Evolutionary conservation across 1,140 invertebrate species (phyloP).

Genomic region (Macrobrachium nipponense): DNA sequence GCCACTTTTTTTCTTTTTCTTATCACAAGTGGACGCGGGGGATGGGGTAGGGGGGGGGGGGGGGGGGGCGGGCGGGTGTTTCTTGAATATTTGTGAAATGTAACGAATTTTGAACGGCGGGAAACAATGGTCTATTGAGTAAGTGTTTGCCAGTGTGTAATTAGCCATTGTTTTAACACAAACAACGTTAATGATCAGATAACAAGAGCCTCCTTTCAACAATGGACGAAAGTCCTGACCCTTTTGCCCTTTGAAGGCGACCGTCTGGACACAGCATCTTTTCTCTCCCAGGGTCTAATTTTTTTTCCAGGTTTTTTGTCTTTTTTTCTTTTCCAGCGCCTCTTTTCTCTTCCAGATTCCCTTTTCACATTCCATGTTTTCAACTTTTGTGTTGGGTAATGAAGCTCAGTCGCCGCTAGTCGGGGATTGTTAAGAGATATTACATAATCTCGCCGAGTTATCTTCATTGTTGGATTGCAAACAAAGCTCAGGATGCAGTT

Average conservation of each 20-base stretch:
- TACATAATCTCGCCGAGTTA: no score
- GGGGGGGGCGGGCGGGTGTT: no score
- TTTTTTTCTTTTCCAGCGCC: no score
- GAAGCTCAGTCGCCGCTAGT: no score
- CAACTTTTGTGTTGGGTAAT: no score
- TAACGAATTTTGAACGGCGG: constrained; percentile 45
- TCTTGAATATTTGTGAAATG: constrained; percentile 52
- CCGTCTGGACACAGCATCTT: no score
- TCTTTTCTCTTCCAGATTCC: not conserved
- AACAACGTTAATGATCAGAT: constrained; percentile 51
- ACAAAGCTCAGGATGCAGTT: no score
- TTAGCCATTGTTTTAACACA: constrained; percentile 45
- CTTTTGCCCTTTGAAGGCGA: not conserved
- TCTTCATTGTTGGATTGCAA: no score
- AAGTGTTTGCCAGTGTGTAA: constrained; percentile 49
- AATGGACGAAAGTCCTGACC: not conserved
- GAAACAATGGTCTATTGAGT: constrained; percentile 40
- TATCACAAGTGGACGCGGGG: not conserved
- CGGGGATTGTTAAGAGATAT: no score
- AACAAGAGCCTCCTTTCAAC: constrained; percentile 31
- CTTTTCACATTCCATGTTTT: not conserved
- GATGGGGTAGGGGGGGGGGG: no score
- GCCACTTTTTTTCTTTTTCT: not conserved
- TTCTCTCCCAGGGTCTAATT: no score
- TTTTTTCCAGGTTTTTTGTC: no score